phyloP scores from a whole-genome alignment of 2,797 vertebrate genomes.

The Nannoperca obscura region DNA sequence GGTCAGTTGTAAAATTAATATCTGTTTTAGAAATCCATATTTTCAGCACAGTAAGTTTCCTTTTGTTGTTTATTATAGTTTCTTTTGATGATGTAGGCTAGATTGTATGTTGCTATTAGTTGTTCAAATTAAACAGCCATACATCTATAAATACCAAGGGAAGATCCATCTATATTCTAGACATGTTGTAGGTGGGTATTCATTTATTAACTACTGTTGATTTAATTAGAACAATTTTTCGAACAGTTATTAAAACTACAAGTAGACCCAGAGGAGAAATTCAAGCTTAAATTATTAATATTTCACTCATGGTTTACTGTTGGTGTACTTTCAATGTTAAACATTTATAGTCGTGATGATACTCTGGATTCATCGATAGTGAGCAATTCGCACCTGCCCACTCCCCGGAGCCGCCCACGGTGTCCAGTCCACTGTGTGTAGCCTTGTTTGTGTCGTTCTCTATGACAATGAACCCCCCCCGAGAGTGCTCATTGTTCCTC shows the following conservation, averaged over 20 bases:
- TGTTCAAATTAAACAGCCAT: not conserved
- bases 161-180: not conserved
- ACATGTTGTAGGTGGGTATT: not conserved
- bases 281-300: not conserved
- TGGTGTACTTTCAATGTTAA: not conserved
- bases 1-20: not conserved
- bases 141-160: no score
- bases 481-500: not conserved
- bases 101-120: not conserved
- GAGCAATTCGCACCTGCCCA: conserved; percentile 43
- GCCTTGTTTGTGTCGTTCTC: not conserved
- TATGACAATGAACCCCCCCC: not conserved
- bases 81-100: not conserved
- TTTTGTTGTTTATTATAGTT: not conserved
- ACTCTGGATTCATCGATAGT: conserved; percentile 1
- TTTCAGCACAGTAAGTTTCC: not conserved
- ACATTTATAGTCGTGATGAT: conserved; percentile 31
- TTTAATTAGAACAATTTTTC: not conserved
- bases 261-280: not conserved
- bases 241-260: not conserved
- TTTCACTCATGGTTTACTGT: not conserved
- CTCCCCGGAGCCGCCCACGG: conserved; percentile 16
- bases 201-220: not conserved
- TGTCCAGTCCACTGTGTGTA: not conserved
- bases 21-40: not conserved